Evolutionary conservation across 2,113 vertebrate genomes (phyloP), one percentile per base, ranked within the genome.

Genomic region (Strigops habroptila): DNA sequence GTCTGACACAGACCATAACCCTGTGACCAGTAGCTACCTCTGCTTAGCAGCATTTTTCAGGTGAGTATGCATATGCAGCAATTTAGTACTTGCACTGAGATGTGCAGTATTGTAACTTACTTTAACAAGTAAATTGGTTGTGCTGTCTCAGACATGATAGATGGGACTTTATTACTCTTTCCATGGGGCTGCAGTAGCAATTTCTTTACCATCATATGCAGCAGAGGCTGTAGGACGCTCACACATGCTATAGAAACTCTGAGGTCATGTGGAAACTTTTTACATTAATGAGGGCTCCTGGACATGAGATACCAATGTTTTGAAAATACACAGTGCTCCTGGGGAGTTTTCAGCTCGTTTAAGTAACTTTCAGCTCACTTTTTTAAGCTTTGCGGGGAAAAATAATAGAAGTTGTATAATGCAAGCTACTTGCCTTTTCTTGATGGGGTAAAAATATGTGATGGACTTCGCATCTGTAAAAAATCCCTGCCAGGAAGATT

Each of bases 191-290:
- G 78, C 78, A 64, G 75, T 43, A 78, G 60, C 8, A 15, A 71
- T 78, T 88, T 82, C 69, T 92, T 89, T 43, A 30, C 71, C 43
- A 33, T 18, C 12, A 0, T 22, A 52, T 5, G 15, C 49, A 90
- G 88, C 41, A 57, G 57, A 77, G 62, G 73, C 92, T 95, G 69
- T 52, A 79, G 71, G 60, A 84, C 0, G 0, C 48, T 94, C 43
- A 65, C 57, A 69, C 19, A 33, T 7, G 67, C 64, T 81, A 3
- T 80, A 94, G 92, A 92, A 95, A 89, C 65, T 86, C 95, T 91
- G 95, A 93, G 70, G 70, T 96, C 76, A 91, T 92, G 57, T 0
- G 73, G 92, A 95, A 96, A 91, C 77, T 95, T 95, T 84, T 65
- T 57, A 57, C 82, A 52, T 46, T 82, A 91, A 89, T 55, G 69